Base-by-base conservation (phyloP, 1,140 invertebrate species). In the Archivesica marissinica region DNA sequence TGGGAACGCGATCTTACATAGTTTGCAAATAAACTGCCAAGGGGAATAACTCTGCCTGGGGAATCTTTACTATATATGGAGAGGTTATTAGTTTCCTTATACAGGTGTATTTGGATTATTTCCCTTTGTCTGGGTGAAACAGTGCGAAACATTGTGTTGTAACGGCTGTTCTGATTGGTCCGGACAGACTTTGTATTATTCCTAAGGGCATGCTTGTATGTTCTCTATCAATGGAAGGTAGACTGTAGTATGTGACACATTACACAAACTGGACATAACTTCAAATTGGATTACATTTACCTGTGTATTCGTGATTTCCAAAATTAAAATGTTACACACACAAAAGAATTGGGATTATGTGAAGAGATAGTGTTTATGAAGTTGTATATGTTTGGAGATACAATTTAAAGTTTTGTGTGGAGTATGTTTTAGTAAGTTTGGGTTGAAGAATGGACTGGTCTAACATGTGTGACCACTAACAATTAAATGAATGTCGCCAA, bases 181-280 rank as follows among this genome's bases (percentile, higher is more conserved):
- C 23, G 50, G 23, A 72, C 6, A 44, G 23, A 7, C 39, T 47
- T n/a, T 33, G 68, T 72, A 72, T 72, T 72, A 72, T 50, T 72
- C 41, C 68, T 52, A 72, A 41, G 41, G 68, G 68, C 68, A 72
- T 72, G 68, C 50, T 72, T 72, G 50, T 72, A 41, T 72, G 38
- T 44, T 50, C 41, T 17, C 33, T 70, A 70, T 15, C 41, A 52
- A 47, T 47, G 25, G n/a, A 64, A 13, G 23, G 68, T 72, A 47
- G 52, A 23, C 20, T 6, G 6, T 7, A 23, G 68, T 2, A 30
- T 47, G 39, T 47, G n/a, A 47, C 41, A 50, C 41, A 72, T 44
- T 30, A 28, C 28, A 30, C 3, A 64, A 30, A 47, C 68, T 47
- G 68, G 39, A 72, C 68, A 50, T 47, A 47, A 72, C 23, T 64